A percentile compares a stretch with the other conserved stretches of the same genome.
These are phyloP conservation scores for Tachysurus vachellii DNA, from an alignment of 2,113 vertebrate species.

Conservation along the genomic window DNA sequence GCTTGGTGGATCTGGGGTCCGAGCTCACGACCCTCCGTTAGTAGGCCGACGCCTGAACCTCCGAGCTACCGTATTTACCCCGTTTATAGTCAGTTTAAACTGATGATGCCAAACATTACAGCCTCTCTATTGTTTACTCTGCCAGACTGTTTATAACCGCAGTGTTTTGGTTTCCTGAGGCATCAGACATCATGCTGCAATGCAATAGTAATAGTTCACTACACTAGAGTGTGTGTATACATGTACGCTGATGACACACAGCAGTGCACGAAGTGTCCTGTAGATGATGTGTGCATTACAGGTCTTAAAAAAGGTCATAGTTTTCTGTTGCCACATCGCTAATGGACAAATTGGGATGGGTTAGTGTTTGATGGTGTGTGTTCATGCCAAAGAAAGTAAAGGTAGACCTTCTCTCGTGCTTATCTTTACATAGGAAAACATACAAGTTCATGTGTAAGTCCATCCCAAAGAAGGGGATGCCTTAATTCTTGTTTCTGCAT, in stretches of 20 bases:
- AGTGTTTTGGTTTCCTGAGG: not conserved
- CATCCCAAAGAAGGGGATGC: conserved; percentile 45
- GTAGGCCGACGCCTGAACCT: no score
- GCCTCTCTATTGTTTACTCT: not conserved
- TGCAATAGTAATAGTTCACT: not conserved
- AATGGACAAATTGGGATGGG: not conserved
- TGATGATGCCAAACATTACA: not conserved
- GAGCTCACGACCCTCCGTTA: no score
- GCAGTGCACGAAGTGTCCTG: not conserved
- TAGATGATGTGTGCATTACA: not conserved
- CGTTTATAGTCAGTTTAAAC: not conserved
- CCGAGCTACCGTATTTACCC: no score
- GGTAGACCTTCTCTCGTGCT: not conserved
- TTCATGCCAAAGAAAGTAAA: not conserved
- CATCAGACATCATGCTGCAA: not conserved
- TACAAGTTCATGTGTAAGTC: conserved; percentile 19
- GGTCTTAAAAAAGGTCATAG: not conserved
- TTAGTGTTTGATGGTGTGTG: not conserved
- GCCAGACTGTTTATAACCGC: not conserved
- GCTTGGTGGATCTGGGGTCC: no score
- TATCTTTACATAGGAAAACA: not conserved
- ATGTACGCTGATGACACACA: not conserved
- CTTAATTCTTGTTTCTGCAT: conserved; percentile 38
- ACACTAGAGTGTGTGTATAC: not conserved
- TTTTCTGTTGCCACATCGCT: fast-evolving